phyloP scores from a whole-genome alignment of 2,113 vertebrate species.

The Hirundichthys speculiger region DNA sequence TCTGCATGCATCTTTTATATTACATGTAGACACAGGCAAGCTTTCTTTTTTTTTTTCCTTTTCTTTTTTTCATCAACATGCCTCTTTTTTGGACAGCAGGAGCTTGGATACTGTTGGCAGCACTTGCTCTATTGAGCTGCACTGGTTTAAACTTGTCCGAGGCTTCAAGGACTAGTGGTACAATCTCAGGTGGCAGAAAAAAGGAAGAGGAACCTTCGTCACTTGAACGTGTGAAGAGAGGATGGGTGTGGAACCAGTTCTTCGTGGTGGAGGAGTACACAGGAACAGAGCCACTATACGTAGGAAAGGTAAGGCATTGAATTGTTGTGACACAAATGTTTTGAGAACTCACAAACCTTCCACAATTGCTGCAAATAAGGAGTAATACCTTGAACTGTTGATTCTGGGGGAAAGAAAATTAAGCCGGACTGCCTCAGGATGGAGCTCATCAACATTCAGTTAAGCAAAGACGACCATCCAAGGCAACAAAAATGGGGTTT shows the following conservation, averaged over 20 bases:
- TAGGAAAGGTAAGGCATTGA: constrained; percentile 90
- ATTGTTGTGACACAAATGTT: constrained; percentile 1
- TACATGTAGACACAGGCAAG: constrained; percentile 67
- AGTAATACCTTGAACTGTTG: too few species aligned
- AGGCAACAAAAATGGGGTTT: neutral
- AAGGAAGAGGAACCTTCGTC: constrained; percentile 77
- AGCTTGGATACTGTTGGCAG: constrained; percentile 60
- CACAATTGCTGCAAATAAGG: too few species aligned
- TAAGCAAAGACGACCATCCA: neutral
- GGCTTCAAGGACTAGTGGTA: constrained; percentile 76
- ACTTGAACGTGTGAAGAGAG: constrained; percentile 90
- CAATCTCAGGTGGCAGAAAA: constrained; percentile 22
- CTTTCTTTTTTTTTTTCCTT: constrained; percentile 20
- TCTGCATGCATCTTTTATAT: constrained; percentile 34
- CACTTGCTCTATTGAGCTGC: constrained; percentile 68
- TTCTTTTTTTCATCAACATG: constrained; percentile 63
- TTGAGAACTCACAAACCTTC: neutral
- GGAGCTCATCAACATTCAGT: neutral
- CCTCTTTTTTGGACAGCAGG: constrained; percentile 62
- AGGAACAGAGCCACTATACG: constrained; percentile 94
- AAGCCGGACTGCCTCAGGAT: neutral
- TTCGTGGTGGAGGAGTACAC: constrained; percentile 99
- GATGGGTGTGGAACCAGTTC: constrained; percentile 99
- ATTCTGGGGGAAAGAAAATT: too few species aligned
- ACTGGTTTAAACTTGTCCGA: constrained; percentile 64